Percentiles rank a stretch among this genome's conserved stretches.
phyloP scores from a whole-genome alignment of 2,888 invertebrate genomes.

The Stomorhina lunata region DNA sequence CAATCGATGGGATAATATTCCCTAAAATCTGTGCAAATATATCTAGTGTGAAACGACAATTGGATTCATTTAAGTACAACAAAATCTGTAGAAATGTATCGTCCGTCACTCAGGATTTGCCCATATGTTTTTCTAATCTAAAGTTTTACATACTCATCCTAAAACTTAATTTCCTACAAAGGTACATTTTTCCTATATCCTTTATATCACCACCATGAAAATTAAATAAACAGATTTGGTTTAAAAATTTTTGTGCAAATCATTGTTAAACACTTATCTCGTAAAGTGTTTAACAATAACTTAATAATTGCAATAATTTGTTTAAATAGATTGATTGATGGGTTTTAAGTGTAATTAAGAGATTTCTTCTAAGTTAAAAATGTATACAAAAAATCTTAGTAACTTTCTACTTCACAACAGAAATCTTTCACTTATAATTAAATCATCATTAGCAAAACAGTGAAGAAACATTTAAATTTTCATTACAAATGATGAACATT shows the following conservation, averaged over 20 bases:
- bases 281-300: neutral
- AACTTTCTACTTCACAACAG: neutral
- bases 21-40: too few relatives aligned
- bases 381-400: neutral
- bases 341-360: slow-evolving; percentile 30
- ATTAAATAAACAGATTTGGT: neutral
- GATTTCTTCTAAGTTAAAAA: neutral
- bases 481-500: slow-evolving; percentile 30
- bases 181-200: too few relatives aligned
- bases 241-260: neutral
- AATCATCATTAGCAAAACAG: slow-evolving; percentile 14
- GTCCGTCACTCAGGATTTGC: too few relatives aligned
- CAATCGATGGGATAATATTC: too few relatives aligned
- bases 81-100: too few relatives aligned
- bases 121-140: too few relatives aligned
- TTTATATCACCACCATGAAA: neutral
- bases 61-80: too few relatives aligned
- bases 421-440: neutral
- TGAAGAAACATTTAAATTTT: slow-evolving; percentile 2
- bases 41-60: too few relatives aligned
- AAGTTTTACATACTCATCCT: too few relatives aligned
- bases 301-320: slow-evolving; percentile 5
- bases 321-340: slow-evolving; percentile 33
- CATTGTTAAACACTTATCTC: neutral
- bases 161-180: too few relatives aligned